Conservation (phyloP, 2,797 vertebrate species). For the Cryptoprocta ferox region DNA sequence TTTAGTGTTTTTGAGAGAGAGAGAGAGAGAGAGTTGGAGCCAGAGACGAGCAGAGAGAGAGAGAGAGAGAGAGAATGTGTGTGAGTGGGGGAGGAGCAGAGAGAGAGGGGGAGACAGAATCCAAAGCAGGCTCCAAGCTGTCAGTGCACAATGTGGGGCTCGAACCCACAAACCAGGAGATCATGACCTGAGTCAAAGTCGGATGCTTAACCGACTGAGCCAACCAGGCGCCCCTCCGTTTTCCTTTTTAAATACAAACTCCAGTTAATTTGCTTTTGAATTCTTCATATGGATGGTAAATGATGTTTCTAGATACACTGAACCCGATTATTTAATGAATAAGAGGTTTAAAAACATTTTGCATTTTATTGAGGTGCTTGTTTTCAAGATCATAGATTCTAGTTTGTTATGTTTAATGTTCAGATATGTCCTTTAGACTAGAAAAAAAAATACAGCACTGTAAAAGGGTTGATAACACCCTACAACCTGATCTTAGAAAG, state of each 20-base stretch:
- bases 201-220: not conserved
- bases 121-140: too few relatives aligned
- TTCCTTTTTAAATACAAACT: constrained; percentile 56
- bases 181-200: not conserved
- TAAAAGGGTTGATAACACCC: not conserved
- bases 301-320: not conserved
- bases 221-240: not conserved
- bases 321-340: constrained; percentile 7
- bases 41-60: too few relatives aligned
- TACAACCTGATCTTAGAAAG: not conserved
- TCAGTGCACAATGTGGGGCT: not conserved
- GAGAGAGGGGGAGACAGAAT: too few relatives aligned
- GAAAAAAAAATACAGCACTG: not conserved
- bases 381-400: not conserved
- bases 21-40: too few relatives aligned
- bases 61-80: too few relatives aligned
- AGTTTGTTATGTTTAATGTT: constrained; percentile 9
- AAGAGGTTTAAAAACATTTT: not conserved
- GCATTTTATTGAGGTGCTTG: not conserved
- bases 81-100: too few relatives aligned
- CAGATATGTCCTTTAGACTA: not conserved
- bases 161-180: not conserved
- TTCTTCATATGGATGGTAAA: not conserved
- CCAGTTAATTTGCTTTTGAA: constrained; percentile 41
- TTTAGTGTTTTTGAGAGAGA: too few relatives aligned